Base-by-base conservation (phyloP, 2,888 invertebrate genomes). In the Ceramica pisi region DNA sequence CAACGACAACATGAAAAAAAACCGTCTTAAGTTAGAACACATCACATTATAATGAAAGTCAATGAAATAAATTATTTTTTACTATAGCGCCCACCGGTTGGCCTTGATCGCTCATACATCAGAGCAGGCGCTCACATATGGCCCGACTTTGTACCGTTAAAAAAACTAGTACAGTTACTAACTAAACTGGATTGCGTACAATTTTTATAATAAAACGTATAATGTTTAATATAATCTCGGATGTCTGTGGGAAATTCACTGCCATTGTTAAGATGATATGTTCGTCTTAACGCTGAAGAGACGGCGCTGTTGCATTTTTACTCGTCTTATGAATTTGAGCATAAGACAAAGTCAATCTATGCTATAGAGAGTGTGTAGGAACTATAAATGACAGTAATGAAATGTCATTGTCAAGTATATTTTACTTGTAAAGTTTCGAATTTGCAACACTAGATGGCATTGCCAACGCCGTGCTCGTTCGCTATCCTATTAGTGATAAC, bases 181-280 rank as follows among this genome's bases (percentile, higher is more conserved):
- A 80, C 78, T 82, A 84, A 90, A 90, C 86, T 88, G 86, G 86
- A 89, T 85, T 86, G 84, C 80, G 83, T 80, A 87, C 85, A 85
- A 86, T 87, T 88, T 88, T 88, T 87, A 89, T 90, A 87, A 89
- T 89, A 88, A 87, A 87, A 84, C 79, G 85, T 90, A 86, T 90
- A 87, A 90, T 88, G 86, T 89, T 81, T 86, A 87, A 86, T 89
- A 88, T 86, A 86, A 84, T 84, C 81, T 87, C 81, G 80, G 86
- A 87, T 85, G 86, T 71, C 86, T 89, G 92, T 91, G 92, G 87
- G 92, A 92, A 91, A 66, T 53, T 63, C 6, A 46, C 12, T 59
- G 57, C 70, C 55, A 85, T 85, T 85, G 85, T 84, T 70, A 44
- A 51, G 51, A 41, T 14, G 67, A n/a, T 69, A 19, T 38, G 53